Base-by-base conservation (phyloP, 2,797 vertebrate species). In the Tinamus major region DNA sequence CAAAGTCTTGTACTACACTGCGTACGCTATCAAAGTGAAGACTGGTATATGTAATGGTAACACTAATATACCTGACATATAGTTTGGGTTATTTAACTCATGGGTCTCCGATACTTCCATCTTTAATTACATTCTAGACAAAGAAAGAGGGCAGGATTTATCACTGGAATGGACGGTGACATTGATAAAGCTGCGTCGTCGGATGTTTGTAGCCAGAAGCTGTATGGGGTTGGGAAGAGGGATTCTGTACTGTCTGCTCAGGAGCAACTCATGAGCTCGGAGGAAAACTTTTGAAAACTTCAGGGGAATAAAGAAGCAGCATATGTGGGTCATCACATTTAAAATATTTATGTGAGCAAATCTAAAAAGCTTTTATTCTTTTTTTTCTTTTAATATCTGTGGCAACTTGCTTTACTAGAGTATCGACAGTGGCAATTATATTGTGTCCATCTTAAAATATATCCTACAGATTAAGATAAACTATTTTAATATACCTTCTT, bases 41-140 rank as follows among this genome's bases (percentile, higher is more conserved):
- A 53, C 77, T 94, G 90, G 56, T 64, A 12, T 61, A 27, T 92
- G 67, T 86, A 89, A 80, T 24, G 59, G 46, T 92, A 85, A 86
- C 87, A 64, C 65, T 92, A 33, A 81, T 77, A 71, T 82, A 88
- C 69, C 79, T 88, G 88, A 83, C 72, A 8, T 75, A 53, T n/a
- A 46, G 49, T 68, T 68, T 85, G 69, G 29, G 7, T 87, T 89
- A 41, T 85, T 95, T 93, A 87, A 90, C 69, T 70, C n/a, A 0
- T 33, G 72, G 19, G 20, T 89, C 72, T 71, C 82, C 85, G 81
- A 3, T 86, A 39, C 23, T 64, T 89, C 27, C 14, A 70, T 68
- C 64, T 91, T 87, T 53, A 76, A 53, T 81, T 65, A 8, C 44
- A 20, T 48, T 74, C 33, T 53, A 20, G 58, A 26, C 35, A 70